phyloP scores from a whole-genome alignment of 2,888 invertebrate species.

The Dryocosmus kuriphilus region DNA sequence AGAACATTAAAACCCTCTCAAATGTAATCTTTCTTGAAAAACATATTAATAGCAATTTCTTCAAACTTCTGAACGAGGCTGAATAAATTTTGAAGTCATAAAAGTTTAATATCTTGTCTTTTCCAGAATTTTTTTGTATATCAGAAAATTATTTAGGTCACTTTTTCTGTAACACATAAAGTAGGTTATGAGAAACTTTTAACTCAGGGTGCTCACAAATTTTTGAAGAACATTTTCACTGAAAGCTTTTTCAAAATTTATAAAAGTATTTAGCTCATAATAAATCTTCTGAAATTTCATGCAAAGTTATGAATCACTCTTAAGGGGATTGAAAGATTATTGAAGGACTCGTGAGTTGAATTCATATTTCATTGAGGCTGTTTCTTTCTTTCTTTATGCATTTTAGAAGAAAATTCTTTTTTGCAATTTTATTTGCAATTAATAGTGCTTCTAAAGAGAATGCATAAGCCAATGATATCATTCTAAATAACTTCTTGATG shows the following conservation, averaged over 20 bases:
- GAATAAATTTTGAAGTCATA: too few relatives aligned
- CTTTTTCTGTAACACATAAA: not conserved
- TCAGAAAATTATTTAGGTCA: too few relatives aligned
- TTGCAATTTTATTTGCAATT: not conserved
- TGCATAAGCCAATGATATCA: conserved; percentile 2
- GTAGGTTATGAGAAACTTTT: not conserved
- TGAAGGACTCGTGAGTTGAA: not conserved
- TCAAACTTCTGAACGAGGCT: too few relatives aligned
- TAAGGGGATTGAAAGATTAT: not conserved
- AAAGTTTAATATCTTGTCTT: too few relatives aligned
- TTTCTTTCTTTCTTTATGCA: not conserved
- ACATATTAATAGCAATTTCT: too few relatives aligned
- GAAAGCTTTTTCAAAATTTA: not conserved
- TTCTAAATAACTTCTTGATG: conserved; percentile 12
- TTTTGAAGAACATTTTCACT: not conserved
- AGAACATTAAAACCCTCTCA: not conserved
- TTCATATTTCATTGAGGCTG: not conserved
- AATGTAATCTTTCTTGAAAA: not conserved
- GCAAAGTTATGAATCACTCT: not conserved
- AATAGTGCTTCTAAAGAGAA: conserved; percentile 2
- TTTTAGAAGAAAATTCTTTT: not conserved
- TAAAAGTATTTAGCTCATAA: not conserved
- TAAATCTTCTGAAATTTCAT: not conserved
- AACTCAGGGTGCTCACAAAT: not conserved
- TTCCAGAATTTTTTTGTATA: too few relatives aligned